Percentiles rank a stretch among this genome's conserved stretches.
Conservation (phyloP, 1,140 invertebrate genomes). For the Pseudomyrmex concolor region DNA sequence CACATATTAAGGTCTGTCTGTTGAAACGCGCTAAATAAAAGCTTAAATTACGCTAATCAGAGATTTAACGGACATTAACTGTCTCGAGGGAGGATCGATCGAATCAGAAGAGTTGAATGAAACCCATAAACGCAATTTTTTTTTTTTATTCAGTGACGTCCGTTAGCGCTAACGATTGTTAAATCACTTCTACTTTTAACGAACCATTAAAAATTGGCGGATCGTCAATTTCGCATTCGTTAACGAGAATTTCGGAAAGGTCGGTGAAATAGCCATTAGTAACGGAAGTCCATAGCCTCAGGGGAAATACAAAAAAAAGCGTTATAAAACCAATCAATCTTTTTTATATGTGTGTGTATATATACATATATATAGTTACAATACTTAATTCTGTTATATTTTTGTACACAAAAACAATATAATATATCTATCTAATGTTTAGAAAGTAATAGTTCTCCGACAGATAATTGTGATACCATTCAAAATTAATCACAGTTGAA, state of each 20-base stretch:
- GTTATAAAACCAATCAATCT: slow-evolving; percentile 4
- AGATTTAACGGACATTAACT: slow-evolving; percentile 53
- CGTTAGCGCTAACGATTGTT: slow-evolving; percentile 61
- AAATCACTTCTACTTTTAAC: slow-evolving; percentile 62
- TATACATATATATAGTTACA: no score
- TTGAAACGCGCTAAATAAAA: background rate
- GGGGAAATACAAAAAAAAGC: slow-evolving; percentile 33
- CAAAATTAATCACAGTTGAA: no score
- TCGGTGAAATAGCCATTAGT: slow-evolving; percentile 51
- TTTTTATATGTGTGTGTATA: background rate
- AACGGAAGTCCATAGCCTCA: slow-evolving; percentile 40
- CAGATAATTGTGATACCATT: background rate
- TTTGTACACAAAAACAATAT: background rate
- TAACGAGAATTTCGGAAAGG: slow-evolving; percentile 58
- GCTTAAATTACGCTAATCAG: slow-evolving; percentile 33
- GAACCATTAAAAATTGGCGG: slow-evolving; percentile 62
- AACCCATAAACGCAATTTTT: slow-evolving; percentile 53
- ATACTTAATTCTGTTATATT: background rate
- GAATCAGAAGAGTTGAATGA: slow-evolving; percentile 31
- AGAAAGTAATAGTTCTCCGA: background rate
- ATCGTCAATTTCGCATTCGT: slow-evolving; percentile 60
- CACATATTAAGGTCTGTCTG: slow-evolving; percentile 29
- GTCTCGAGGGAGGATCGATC: slow-evolving; percentile 51
- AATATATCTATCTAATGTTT: background rate
- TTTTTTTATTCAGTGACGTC: slow-evolving; percentile 58